Evolutionary conservation across 1,140 invertebrate species (phyloP).

Genomic region (Triops longicaudatus): DNA sequence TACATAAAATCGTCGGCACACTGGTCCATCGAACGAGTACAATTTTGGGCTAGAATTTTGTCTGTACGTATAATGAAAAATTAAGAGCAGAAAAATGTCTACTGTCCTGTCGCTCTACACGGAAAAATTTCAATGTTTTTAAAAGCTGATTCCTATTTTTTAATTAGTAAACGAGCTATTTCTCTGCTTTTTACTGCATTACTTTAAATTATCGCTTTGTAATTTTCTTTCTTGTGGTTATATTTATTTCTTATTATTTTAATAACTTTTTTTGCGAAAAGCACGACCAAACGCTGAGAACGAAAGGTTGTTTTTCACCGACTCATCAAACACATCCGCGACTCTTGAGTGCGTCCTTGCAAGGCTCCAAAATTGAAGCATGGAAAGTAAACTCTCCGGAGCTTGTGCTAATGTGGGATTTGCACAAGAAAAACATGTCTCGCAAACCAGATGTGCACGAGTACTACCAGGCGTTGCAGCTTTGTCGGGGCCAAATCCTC

Average conservation of each 20-base stretch:
- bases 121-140: too few species aligned
- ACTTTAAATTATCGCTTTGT: too few species aligned
- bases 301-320: not conserved
- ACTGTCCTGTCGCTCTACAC: too few species aligned
- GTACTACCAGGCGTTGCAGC: slow-evolving; percentile 10
- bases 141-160: too few species aligned
- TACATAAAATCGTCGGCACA: too few species aligned
- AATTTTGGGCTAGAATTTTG: too few species aligned
- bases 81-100: too few species aligned
- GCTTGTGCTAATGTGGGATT: slow-evolving; percentile 5
- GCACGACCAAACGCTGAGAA: not conserved
- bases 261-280: not conserved
- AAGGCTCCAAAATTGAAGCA: not conserved
- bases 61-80: too few species aligned
- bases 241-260: not conserved
- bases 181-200: too few species aligned
- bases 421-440: slow-evolving; percentile 4
- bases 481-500: not conserved
- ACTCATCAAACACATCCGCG: not conserved
- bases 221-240: too few species aligned
- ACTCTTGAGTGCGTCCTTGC: not conserved
- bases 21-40: too few species aligned
- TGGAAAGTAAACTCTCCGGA: not conserved
- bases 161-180: too few species aligned
- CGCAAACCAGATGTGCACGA: not conserved